Conservation (phyloP, 2,888 invertebrate species). For the Odontocerum albicorne region DNA sequence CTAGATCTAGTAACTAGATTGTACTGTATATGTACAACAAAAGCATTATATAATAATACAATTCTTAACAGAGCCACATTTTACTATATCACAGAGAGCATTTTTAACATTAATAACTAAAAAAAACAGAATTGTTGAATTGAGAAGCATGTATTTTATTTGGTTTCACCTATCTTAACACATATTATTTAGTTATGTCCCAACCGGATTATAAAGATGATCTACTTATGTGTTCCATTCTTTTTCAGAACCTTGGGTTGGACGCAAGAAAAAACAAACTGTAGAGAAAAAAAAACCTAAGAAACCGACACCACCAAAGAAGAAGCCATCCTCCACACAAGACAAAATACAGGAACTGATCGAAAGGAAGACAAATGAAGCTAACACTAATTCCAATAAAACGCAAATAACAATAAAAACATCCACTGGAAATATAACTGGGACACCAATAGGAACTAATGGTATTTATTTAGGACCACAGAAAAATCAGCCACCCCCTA, state of each 20-base stretch:
- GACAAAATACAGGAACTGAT: conserved; percentile 78
- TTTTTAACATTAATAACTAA: too few species aligned
- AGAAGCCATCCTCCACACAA: conserved; percentile 69
- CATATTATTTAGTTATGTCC: too few species aligned
- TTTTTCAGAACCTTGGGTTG: conserved; percentile 75
- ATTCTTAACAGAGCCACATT: too few species aligned
- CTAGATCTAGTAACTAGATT: too few species aligned
- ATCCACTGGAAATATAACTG: conserved; percentile 46
- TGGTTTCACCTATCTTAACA: too few species aligned
- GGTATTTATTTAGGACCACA: conserved; percentile 48
- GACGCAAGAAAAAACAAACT: conserved; percentile 65
- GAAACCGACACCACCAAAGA: conserved; percentile 45
- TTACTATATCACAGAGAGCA: too few species aligned
- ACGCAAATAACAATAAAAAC: conserved; percentile 44
- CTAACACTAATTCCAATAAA: conserved; percentile 40
- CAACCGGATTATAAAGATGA: neutral
- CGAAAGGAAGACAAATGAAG: conserved; percentile 49
- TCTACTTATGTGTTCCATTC: conserved; percentile 6
- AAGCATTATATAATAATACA: too few species aligned
- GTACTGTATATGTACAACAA: too few species aligned
- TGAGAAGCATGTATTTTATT: too few species aligned
- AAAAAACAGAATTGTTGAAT: too few species aligned
- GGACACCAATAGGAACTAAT: conserved; percentile 55
- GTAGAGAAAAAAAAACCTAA: conserved; percentile 56
- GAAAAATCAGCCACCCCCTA: conserved; percentile 63